phyloP scores from a whole-genome alignment of 1,140 invertebrate genomes.

The Zaprionus ornatus region DNA sequence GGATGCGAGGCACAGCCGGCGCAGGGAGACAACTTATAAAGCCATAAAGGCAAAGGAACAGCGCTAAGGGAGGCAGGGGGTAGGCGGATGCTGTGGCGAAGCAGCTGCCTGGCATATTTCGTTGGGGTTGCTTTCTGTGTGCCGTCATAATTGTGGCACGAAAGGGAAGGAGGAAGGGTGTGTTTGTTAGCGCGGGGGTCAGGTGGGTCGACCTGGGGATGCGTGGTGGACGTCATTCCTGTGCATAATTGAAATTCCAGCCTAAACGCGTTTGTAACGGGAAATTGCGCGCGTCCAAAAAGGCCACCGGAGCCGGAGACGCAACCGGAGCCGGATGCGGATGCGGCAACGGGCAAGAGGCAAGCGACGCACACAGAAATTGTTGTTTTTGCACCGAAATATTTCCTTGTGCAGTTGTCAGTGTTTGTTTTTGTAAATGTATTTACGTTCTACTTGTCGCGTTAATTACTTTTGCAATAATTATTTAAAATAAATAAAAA shows the following conservation, averaged over 20 bases:
- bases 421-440: constrained; percentile 28
- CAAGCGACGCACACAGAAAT: neutral
- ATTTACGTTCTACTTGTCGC: constrained; percentile 17
- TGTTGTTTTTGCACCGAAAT: neutral
- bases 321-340: constrained; percentile 53
- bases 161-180: neutral
- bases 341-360: constrained; percentile 31
- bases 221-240: constrained; percentile 54
- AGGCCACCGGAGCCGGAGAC: constrained; percentile 51
- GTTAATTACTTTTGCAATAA: constrained; percentile 38
- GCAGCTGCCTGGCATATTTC: constrained; percentile 59
- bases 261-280: constrained; percentile 79
- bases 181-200: neutral
- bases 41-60: constrained; percentile 25
- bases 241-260: constrained; percentile 81
- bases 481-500: constrained; percentile 30
- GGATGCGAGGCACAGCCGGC: constrained; percentile 30
- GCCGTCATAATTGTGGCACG: constrained; percentile 67
- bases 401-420: constrained; percentile 4
- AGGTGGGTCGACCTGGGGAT: neutral
- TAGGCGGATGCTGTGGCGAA: constrained; percentile 8
- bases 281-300: constrained; percentile 77
- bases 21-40: constrained; percentile 32
- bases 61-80: neutral
- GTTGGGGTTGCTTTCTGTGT: constrained; percentile 54